Evolutionary conservation across 2,113 vertebrate genomes (phyloP).

Genomic region (Caretta caretta): DNA sequence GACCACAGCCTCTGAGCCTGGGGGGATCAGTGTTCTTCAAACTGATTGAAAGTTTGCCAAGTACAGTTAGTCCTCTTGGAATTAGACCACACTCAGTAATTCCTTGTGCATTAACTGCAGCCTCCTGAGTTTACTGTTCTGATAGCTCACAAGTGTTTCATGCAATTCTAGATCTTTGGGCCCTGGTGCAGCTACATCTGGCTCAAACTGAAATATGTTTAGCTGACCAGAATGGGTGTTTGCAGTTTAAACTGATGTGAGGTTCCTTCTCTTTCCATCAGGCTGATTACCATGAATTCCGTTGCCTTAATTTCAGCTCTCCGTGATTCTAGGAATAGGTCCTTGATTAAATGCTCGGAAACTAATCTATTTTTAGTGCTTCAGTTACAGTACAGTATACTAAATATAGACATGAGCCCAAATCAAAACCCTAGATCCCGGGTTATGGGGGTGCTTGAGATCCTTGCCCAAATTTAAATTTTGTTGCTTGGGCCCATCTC

Average conservation of each 20-base stretch:
- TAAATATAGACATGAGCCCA: conserved; percentile 69
- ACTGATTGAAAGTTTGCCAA: neutral
- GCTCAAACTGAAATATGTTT: conserved; percentile 35
- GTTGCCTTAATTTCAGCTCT: conserved; percentile 71
- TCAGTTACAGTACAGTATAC: conserved; percentile 70
- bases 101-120: neutral
- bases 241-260: conserved; percentile 43
- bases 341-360: conserved; percentile 69
- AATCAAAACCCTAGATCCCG: conserved; percentile 50
- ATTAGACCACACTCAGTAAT: conserved; percentile 2
- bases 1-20: neutral
- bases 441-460: conserved; percentile 60
- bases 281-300: conserved; percentile 69
- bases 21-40: neutral
- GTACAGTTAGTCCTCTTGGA: neutral
- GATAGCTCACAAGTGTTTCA: neutral
- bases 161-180: neutral
- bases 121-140: neutral
- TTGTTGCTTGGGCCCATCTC: neutral
- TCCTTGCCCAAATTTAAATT: conserved; percentile 36
- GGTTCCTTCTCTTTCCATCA: conserved; percentile 47
- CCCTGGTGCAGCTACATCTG: neutral
- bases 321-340: conserved; percentile 71
- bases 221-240: conserved; percentile 1
- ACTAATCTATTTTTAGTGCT: conserved; percentile 65